A percentile compares a stretch with the other conserved stretches of the same genome.
Evolutionary conservation across 1,140 invertebrate genomes (phyloP).

Genomic region (Cheumatopsyche charites): DNA sequence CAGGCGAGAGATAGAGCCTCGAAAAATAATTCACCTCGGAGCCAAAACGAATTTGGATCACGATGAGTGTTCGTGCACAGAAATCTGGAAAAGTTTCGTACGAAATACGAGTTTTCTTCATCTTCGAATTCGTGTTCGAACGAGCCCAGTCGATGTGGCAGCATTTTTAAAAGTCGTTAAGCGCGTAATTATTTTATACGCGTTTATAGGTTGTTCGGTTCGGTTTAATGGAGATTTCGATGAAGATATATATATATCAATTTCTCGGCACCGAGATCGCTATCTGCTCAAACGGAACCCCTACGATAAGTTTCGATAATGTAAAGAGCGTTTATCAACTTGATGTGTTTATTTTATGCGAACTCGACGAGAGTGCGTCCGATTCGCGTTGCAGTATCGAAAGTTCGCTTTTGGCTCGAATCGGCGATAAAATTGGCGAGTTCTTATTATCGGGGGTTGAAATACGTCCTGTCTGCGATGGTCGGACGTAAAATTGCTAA

Average conservation of each 20-base stretch:
- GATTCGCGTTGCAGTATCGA: not conserved
- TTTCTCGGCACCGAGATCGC: not conserved
- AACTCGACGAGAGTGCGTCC: not conserved
- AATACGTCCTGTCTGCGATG: not conserved
- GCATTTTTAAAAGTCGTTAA: slow-evolving; percentile 23
- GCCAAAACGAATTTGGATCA: not conserved
- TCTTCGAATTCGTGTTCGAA: not conserved
- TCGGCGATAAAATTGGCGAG: not conserved
- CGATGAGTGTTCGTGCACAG: not conserved
- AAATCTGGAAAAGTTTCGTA: not conserved
- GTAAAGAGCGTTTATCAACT: not conserved
- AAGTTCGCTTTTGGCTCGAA: not conserved
- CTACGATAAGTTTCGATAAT: not conserved
- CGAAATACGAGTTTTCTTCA: not conserved
- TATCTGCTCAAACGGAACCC: not conserved
- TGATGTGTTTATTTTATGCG: not conserved
- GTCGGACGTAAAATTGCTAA: not conserved
- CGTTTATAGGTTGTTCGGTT: slow-evolving; percentile 12
- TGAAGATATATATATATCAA: slow-evolving; percentile 15
- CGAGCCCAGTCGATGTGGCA: not conserved
- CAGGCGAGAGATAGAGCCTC: slow-evolving; percentile 18
- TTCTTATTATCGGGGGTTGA: not conserved
- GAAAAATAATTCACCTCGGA: slow-evolving; percentile 2
- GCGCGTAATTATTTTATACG: slow-evolving; percentile 13
- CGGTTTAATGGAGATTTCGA: slow-evolving; percentile 13